Conservation (phyloP, 1,140 invertebrate genomes). For the Neuroterus valhalla region DNA sequence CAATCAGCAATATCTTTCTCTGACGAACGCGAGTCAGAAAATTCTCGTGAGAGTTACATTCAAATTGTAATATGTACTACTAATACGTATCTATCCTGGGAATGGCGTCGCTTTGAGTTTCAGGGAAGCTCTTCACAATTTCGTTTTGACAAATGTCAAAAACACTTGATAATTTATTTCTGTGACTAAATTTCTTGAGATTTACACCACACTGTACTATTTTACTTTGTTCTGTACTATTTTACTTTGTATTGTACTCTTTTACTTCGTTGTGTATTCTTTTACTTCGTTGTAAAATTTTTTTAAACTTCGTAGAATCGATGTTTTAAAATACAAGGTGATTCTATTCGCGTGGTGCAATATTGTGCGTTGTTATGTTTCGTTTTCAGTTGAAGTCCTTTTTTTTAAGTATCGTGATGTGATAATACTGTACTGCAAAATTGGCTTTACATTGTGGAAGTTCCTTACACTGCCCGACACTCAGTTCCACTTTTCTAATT, state of each 20-base stretch:
- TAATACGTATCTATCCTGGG: conserved; percentile 18
- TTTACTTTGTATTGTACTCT: neutral
- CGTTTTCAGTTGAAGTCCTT: neutral
- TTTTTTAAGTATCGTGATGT: neutral
- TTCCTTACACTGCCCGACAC: conserved; percentile 8
- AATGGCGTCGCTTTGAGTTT: conserved; percentile 25
- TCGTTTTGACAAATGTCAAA: neutral
- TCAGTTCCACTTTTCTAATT: neutral
- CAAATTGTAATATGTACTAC: conserved; percentile 19
- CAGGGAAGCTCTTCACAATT: neutral
- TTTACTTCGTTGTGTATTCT: neutral
- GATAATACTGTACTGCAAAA: neutral
- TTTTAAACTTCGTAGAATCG: neutral
- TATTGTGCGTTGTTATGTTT: conserved; percentile 8
- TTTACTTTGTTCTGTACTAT: neutral
- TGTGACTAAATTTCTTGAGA: neutral
- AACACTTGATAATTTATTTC: neutral
- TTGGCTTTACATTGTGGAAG: neutral
- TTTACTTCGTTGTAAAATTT: neutral
- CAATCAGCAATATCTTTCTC: conserved; percentile 32
- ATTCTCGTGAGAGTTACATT: conserved; percentile 14
- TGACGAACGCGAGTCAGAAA: conserved; percentile 25
- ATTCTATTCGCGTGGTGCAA: neutral
- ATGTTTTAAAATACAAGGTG: conserved; percentile 6
- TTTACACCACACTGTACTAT: neutral